Evolutionary conservation across 2,888 invertebrate species (phyloP).

Genomic region (Andrena bucephala): DNA sequence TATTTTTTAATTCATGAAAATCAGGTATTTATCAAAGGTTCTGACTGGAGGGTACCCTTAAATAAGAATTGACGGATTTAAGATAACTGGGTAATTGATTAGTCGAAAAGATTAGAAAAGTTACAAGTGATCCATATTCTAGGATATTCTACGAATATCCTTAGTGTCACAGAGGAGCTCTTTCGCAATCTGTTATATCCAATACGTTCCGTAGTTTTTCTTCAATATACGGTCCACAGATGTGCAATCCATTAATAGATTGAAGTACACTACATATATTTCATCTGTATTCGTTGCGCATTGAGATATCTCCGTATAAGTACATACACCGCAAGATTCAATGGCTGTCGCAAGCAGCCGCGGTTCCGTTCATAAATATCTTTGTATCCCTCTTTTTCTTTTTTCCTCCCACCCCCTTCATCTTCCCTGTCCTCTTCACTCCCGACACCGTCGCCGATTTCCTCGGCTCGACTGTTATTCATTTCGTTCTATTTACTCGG

Average conservation of each 20-base stretch:
- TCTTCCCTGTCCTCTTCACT: neutral
- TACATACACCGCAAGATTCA: conserved; percentile 60
- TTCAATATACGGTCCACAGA: neutral
- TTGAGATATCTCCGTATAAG: neutral
- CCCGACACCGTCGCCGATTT: neutral
- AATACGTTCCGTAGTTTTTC: neutral
- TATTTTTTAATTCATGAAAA: too few species aligned
- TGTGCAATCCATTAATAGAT: neutral
- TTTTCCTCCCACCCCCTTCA: conserved; percentile 3
- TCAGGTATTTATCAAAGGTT: too few species aligned
- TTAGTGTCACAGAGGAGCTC: too few species aligned
- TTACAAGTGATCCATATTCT: too few species aligned
- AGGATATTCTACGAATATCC: too few species aligned
- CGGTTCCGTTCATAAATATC: conserved; percentile 63
- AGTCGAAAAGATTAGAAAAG: neutral
- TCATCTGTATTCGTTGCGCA: neutral
- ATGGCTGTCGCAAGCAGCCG: conserved; percentile 70
- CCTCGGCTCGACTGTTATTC: conserved; percentile 5
- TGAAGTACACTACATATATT: neutral
- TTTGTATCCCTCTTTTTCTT: conserved; percentile 6
- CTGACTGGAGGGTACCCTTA: neutral
- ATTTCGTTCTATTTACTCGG: conserved; percentile 21
- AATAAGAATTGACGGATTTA: neutral
- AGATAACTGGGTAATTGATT: neutral
- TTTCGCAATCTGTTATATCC: too few species aligned